Percentiles rank a stretch among this genome's conserved stretches.
phyloP scores from a whole-genome alignment of 2,113 vertebrate species.

The Pachypanchax playfairii region DNA sequence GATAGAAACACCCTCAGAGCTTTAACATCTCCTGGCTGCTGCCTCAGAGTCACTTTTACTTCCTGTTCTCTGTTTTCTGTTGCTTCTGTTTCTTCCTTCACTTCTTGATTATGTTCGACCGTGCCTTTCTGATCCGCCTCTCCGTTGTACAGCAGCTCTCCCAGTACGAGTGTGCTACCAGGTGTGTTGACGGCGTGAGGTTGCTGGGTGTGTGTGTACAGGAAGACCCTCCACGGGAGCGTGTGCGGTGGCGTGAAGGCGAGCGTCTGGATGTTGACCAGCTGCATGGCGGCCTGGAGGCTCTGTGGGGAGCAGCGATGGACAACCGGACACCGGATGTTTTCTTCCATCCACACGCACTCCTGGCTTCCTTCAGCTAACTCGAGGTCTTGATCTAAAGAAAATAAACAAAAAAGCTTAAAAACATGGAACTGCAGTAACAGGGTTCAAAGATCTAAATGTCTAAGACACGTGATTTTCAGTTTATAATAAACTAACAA shows the following conservation, averaged over 20 bases:
- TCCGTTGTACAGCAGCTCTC: slow-evolving; percentile 80
- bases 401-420: not conserved
- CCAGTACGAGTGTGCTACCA: slow-evolving; percentile 79
- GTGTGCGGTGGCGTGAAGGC: slow-evolving; percentile 85
- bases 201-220: slow-evolving; percentile 82
- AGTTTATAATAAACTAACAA: no score
- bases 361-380: slow-evolving; percentile 61
- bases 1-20: slow-evolving; percentile 78
- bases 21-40: slow-evolving; percentile 73
- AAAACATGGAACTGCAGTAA: no score
- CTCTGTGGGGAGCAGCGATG: slow-evolving; percentile 73
- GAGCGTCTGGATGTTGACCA: slow-evolving; percentile 90
- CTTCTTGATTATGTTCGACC: slow-evolving; percentile 21
- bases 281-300: slow-evolving; percentile 86
- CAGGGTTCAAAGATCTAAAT: no score
- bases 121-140: not conserved
- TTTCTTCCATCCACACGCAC: slow-evolving; percentile 78
- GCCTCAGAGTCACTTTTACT: slow-evolving; percentile 84
- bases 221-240: slow-evolving; percentile 90
- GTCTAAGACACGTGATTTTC: no score
- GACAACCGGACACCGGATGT: slow-evolving; percentile 66
- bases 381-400: slow-evolving; percentile 34
- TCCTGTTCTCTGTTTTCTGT: not conserved
- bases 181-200: not conserved
- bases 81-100: not conserved